Evolutionary conservation across 2,888 invertebrate species (phyloP).

Genomic region (Thera obeliscata): DNA sequence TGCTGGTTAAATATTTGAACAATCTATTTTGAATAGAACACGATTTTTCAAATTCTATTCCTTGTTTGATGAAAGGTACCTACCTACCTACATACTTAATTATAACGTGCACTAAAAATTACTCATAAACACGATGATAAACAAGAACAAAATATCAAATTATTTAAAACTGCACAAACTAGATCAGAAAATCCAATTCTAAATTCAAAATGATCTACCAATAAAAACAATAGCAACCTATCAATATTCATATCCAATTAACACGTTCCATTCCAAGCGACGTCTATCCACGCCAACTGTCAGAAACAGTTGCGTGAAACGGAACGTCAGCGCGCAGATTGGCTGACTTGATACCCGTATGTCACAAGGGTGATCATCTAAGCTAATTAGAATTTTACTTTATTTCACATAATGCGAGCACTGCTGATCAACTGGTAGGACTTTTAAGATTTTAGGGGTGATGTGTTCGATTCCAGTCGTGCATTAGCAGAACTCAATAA

Average conservation of each 20-base stretch:
- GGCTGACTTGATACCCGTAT: constrained; percentile 64
- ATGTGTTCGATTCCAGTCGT: too few relatives aligned
- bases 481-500: too few relatives aligned
- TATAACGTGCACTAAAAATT: too few relatives aligned
- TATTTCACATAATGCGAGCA: neutral
- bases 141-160: too few relatives aligned
- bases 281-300: constrained; percentile 68
- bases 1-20: constrained; percentile 44
- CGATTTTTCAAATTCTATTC: constrained; percentile 22
- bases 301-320: constrained; percentile 76
- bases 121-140: too few relatives aligned
- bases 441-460: too few relatives aligned
- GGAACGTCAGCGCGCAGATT: constrained; percentile 73
- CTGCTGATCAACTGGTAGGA: too few relatives aligned
- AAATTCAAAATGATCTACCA: neutral
- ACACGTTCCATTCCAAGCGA: constrained; percentile 40
- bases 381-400: constrained; percentile 6
- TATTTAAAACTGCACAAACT: too few relatives aligned
- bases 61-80: too few relatives aligned
- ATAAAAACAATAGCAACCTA: constrained; percentile 18
- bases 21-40: constrained; percentile 41
- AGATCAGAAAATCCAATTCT: too few relatives aligned
- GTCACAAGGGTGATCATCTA: constrained; percentile 50
- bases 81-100: too few relatives aligned
- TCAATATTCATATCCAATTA: constrained; percentile 51